These are phyloP conservation scores for Harpegnathos saltator DNA, from an alignment of 1,140 invertebrate species.

Conservation along the genomic window DNA sequence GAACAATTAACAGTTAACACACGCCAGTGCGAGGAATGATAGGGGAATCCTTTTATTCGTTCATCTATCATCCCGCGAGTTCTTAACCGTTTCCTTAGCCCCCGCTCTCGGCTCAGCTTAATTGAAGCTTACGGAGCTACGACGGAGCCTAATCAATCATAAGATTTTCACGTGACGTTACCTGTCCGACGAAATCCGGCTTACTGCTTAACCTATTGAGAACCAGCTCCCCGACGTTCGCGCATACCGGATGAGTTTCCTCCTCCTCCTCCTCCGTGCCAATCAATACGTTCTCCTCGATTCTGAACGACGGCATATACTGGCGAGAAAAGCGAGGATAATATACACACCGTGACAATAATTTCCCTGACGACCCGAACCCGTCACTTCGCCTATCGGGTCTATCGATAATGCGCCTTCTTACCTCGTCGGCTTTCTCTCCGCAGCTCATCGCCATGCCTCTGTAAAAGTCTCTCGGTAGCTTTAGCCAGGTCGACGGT, in stretches of 20 bases:
- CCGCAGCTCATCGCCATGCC: neutral
- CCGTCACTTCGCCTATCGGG: neutral
- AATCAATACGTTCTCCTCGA: conserved; percentile 65
- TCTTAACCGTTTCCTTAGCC: neutral
- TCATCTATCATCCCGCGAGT: neutral
- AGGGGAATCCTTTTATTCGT: neutral
- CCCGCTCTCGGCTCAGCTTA: neutral
- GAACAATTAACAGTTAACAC: neutral
- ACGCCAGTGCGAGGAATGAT: neutral
- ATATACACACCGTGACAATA: conserved; percentile 3
- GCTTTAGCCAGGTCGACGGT: conserved; percentile 2
- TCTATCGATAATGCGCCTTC: conserved; percentile 2
- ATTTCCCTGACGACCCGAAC: neutral
- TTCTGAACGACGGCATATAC: conserved; percentile 40
- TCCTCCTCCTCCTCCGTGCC: too few species aligned
- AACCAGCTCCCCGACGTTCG: conserved; percentile 55
- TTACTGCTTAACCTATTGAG: conserved; percentile 55
- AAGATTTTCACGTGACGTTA: conserved; percentile 59
- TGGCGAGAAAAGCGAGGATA: neutral
- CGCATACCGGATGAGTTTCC: conserved; percentile 30
- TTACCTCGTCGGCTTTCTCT: neutral
- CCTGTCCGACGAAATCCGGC: conserved; percentile 59
- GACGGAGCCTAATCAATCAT: conserved; percentile 30
- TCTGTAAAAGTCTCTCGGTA: neutral
- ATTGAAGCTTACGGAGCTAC: conserved; percentile 13